Evolutionary conservation across 2,888 invertebrate species (phyloP).

Genomic region (Mesochorus sp.): DNA sequence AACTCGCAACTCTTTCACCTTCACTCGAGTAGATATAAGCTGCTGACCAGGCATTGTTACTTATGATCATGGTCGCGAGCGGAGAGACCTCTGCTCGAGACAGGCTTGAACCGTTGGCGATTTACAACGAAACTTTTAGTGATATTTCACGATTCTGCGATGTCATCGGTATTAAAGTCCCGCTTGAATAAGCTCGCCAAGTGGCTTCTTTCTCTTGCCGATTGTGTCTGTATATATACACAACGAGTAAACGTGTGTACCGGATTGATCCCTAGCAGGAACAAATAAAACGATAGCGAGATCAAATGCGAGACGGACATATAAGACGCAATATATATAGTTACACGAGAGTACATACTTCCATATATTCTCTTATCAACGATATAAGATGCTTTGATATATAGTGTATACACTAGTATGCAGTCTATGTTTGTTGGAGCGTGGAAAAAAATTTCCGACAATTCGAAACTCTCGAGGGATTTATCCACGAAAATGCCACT

Average conservation of each 20-base stretch:
- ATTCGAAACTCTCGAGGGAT: slow-evolving; percentile 25
- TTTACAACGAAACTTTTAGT: slow-evolving; percentile 62
- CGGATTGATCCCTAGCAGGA: neutral
- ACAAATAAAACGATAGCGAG: slow-evolving; percentile 14
- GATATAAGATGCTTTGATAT: too few relatives aligned
- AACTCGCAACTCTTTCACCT: slow-evolving; percentile 30
- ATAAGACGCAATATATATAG: neutral
- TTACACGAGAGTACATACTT: neutral
- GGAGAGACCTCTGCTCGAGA: slow-evolving; percentile 47
- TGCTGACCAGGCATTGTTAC: slow-evolving; percentile 65
- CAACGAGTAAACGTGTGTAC: neutral
- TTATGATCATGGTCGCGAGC: slow-evolving; percentile 34
- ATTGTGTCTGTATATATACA: slow-evolving; percentile 27
- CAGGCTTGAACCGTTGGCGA: slow-evolving; percentile 56
- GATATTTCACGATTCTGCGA: slow-evolving; percentile 62
- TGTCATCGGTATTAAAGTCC: slow-evolving; percentile 57
- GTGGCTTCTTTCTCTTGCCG: slow-evolving; percentile 45
- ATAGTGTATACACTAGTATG: neutral
- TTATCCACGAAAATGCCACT: neutral
- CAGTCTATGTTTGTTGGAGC: slow-evolving; percentile 36
- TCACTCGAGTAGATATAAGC: slow-evolving; percentile 52
- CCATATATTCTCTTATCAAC: too few relatives aligned
- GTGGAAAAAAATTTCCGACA: slow-evolving; percentile 28
- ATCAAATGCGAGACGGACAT: slow-evolving; percentile 9
- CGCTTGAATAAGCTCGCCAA: slow-evolving; percentile 57